Percentiles rank a stretch among this genome's conserved stretches.
Conservation (phyloP, 2,797 vertebrate genomes). For the Pseudochirops corinnae region DNA sequence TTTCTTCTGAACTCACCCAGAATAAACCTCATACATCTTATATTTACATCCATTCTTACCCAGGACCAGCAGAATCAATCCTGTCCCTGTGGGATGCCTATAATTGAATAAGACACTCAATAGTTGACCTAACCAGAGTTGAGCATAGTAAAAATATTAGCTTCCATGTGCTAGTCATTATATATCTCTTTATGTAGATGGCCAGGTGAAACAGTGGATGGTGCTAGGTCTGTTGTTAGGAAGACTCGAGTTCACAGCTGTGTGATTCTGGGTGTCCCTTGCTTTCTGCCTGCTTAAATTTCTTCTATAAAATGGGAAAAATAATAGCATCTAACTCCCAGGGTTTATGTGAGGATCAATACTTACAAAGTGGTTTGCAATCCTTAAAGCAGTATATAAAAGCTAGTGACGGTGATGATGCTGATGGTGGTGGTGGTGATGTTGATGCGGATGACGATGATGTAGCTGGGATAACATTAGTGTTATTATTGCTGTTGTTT, state of each 20-base stretch:
- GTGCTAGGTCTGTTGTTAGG: background rate
- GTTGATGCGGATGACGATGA: background rate
- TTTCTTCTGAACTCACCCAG: background rate
- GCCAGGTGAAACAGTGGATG: background rate
- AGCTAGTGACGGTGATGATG: background rate
- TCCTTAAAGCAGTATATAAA: background rate
- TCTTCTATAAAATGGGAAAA: background rate
- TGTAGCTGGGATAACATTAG: background rate
- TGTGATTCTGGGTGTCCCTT: background rate
- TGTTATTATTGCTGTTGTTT: background rate
- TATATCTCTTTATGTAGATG: background rate
- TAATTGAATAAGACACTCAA: background rate
- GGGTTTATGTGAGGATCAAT: background rate
- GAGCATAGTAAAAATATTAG: background rate
- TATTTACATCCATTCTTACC: background rate
- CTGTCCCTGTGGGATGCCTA: background rate
- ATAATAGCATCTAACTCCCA: background rate
- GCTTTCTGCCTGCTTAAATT: background rate
- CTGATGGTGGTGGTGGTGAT: background rate
- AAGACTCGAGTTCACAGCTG: background rate
- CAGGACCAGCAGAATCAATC: background rate
- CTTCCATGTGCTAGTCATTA: background rate
- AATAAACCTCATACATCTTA: background rate
- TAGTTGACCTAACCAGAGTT: background rate
- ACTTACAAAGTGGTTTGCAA: background rate